Evolutionary conservation across 2,888 invertebrate species (phyloP).

Genomic region (Brachypterus glaber): DNA sequence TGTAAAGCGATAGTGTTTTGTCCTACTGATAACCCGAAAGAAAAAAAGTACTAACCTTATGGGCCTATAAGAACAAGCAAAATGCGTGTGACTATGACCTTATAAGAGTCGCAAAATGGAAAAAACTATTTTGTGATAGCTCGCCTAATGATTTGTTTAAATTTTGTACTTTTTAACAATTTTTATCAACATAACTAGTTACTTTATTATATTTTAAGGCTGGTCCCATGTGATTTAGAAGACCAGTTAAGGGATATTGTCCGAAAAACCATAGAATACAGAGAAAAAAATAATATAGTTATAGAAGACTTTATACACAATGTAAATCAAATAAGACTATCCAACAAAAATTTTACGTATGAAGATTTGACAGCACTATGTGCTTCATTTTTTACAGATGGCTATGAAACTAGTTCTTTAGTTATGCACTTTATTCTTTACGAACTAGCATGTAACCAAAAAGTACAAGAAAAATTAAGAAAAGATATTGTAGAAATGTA

Average conservation of each 20-base stretch:
- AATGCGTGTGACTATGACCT: no score
- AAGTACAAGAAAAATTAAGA: slow-evolving; percentile 38
- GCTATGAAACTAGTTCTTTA: slow-evolving; percentile 47
- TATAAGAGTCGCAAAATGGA: no score
- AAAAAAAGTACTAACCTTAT: no score
- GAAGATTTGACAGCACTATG: slow-evolving; percentile 46
- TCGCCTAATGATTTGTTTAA: no score
- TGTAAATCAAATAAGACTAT: slow-evolving; percentile 32
- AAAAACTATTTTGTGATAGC: no score
- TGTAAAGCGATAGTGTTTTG: no score
- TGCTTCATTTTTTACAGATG: slow-evolving; percentile 45
- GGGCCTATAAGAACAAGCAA: no score
- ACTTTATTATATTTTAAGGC: no score
- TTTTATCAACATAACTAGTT: no score
- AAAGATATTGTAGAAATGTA: slow-evolving; percentile 38
- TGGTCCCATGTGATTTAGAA: slow-evolving; percentile 22
- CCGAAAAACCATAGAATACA: slow-evolving; percentile 32
- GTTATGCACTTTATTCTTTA: slow-evolving; percentile 41
- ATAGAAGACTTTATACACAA: slow-evolving; percentile 41
- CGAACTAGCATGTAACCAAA: slow-evolving; percentile 41
- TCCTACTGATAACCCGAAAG: no score
- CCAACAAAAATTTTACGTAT: slow-evolving; percentile 29
- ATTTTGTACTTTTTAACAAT: no score
- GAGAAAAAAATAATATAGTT: slow-evolving; percentile 35
- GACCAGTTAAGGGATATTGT: slow-evolving; percentile 33